phyloP scores from a whole-genome alignment of 2,113 vertebrate species.

The Dipodomys stephensi region DNA sequence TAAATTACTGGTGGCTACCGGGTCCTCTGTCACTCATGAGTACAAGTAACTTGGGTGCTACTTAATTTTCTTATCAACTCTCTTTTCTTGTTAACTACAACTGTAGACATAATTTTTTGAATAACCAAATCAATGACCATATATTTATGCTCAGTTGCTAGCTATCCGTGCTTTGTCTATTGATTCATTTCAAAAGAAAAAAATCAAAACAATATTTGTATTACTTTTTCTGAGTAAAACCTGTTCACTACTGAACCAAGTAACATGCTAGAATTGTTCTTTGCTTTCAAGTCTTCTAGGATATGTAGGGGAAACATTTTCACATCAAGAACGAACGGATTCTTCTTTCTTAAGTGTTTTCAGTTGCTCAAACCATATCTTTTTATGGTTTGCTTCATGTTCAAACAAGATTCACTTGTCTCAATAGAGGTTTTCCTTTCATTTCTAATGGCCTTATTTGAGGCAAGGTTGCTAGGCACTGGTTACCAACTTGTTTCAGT shows the following conservation, averaged over 20 bases:
- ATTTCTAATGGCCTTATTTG: background rate
- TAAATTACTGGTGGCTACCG: background rate
- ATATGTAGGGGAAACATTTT: background rate
- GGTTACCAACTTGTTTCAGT: background rate
- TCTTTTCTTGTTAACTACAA: background rate
- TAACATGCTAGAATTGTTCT: background rate
- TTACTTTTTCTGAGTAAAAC: background rate
- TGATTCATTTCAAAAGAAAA: conserved; percentile 22
- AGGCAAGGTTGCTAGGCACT: background rate
- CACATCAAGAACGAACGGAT: conserved; percentile 14
- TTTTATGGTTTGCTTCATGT: background rate
- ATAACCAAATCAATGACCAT: background rate
- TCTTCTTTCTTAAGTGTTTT: background rate
- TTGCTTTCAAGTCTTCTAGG: background rate
- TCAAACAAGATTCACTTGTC: background rate
- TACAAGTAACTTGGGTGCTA: background rate
- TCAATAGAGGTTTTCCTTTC: background rate
- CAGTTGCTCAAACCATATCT: conserved; percentile 5
- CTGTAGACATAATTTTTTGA: background rate
- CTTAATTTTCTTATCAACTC: conserved; percentile 14
- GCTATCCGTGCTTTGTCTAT: background rate
- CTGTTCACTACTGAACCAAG: background rate
- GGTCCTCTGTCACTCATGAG: background rate
- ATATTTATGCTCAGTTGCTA: background rate
- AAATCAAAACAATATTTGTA: background rate